A percentile compares a stretch with the other conserved stretches of the same genome.
These are phyloP conservation scores for Austrolebias charrua DNA, from an alignment of 2,797 vertebrate species.

Conservation along the genomic window DNA sequence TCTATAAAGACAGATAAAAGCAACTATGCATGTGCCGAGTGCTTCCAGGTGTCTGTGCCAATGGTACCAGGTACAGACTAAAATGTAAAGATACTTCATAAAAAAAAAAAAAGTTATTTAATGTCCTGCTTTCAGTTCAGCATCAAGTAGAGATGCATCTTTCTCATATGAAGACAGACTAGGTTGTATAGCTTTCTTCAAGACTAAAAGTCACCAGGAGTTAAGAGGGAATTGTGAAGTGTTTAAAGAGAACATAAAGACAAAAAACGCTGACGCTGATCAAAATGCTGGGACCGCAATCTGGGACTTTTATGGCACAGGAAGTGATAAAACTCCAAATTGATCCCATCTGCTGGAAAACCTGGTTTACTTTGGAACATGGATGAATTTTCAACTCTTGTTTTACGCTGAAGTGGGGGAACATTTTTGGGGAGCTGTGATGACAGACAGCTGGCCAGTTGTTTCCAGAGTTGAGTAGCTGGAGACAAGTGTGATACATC, in stretches of 20 bases:
- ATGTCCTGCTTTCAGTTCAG: not conserved
- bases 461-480: constrained; percentile 24
- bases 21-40: constrained; percentile 15
- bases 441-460: constrained; percentile 36
- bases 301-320: constrained; percentile 72
- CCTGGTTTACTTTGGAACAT: constrained; percentile 46
- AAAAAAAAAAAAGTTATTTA: too few species aligned
- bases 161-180: constrained; percentile 1
- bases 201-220: constrained; percentile 25
- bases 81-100: too few species aligned
- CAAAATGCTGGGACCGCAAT: constrained; percentile 65
- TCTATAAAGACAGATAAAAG: constrained; percentile 50
- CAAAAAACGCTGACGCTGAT: constrained; percentile 70
- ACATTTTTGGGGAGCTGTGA: constrained; percentile 37
- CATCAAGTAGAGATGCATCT: not conserved
- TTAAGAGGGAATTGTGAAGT: constrained; percentile 47
- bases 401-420: constrained; percentile 31
- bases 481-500: constrained; percentile 26
- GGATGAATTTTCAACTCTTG: constrained; percentile 34
- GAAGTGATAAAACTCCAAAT: constrained; percentile 81
- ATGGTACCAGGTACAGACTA: constrained; percentile 4
- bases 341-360: constrained; percentile 76
- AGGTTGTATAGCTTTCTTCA: constrained; percentile 14
- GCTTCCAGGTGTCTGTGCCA: constrained; percentile 50
- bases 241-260: constrained; percentile 57